phyloP scores from a whole-genome alignment of 1,140 invertebrate genomes.

The honey bee (Apis mellifera) region Amel_HAv3.1 CM009934.2:8672001-8672500 shows the following conservation, averaged over 20 bases:
- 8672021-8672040: constrained; percentile 40
- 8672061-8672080: constrained; percentile 6
- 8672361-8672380: too few species aligned
- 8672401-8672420: too few species aligned
- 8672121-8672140: constrained; percentile 24
- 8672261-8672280: constrained; percentile 71
- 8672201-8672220: constrained; percentile 59
- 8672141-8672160: constrained; percentile 45
- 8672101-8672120: constrained; percentile 39
- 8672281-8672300: constrained; percentile 69
- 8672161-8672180: constrained; percentile 55
- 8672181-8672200: constrained; percentile 61
- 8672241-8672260: constrained; percentile 55
- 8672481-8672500: too few species aligned
- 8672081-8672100: constrained; percentile 66
- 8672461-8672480: too few species aligned
- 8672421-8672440: too few species aligned
- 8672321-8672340: neutral
- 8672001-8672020: constrained; percentile 77
- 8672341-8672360: neutral
- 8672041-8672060: constrained; percentile 58
- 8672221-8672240: constrained; percentile 62
- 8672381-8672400: too few species aligned
- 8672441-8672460: too few species aligned
- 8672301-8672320: constrained; percentile 41